Evolutionary conservation across 2,113 vertebrate genomes (phyloP).

Genomic region (Gnathonemus echidnorhynchus): DNA sequence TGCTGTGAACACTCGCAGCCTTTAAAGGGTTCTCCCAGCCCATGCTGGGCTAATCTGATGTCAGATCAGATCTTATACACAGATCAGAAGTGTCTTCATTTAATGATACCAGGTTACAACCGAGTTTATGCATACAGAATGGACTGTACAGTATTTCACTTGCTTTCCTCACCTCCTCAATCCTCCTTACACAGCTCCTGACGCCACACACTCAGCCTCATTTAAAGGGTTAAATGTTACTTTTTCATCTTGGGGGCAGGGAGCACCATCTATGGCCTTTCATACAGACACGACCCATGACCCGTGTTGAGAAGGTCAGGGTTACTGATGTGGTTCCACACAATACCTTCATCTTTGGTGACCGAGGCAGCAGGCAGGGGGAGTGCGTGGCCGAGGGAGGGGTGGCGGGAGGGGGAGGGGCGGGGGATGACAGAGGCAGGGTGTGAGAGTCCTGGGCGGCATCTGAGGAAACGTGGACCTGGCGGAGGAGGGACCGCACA

Average conservation of each 20-base stretch:
- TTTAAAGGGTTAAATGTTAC: background rate
- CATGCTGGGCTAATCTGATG: background rate
- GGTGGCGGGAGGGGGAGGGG: constrained; percentile 34
- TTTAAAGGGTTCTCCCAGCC: background rate
- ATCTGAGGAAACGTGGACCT: constrained; percentile 39
- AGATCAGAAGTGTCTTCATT: background rate
- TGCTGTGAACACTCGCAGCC: background rate
- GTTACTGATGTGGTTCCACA: background rate
- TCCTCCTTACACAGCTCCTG: background rate
- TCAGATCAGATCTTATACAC: background rate
- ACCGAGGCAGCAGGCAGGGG: constrained; percentile 62
- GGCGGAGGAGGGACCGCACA: constrained; percentile 47
- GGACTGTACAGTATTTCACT: background rate
- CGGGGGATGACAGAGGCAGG: constrained; percentile 37
- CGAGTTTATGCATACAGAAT: background rate
- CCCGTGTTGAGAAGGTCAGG: background rate
- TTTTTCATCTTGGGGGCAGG: background rate
- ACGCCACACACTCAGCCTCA: background rate
- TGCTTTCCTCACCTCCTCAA: background rate
- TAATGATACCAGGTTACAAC: background rate
- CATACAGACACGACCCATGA: background rate
- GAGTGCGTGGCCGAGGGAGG: constrained; percentile 31
- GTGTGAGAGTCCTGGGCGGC: constrained; percentile 26
- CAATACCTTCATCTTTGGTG: constrained; percentile 81
- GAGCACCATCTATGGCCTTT: background rate